Evolutionary conservation across 2,888 invertebrate genomes (phyloP).

Genomic region (Argyra leucocephala): DNA sequence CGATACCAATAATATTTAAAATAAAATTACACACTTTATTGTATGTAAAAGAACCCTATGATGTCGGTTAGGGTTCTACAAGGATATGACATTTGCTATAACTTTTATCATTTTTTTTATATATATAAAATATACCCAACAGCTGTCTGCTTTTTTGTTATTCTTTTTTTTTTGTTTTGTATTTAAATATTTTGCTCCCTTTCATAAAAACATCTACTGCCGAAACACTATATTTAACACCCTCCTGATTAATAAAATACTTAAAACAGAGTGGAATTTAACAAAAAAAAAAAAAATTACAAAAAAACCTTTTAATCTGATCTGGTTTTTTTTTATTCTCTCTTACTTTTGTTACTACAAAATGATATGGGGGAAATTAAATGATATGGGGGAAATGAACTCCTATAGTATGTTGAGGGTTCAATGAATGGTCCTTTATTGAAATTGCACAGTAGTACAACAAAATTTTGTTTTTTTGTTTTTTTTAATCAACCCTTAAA

Average conservation of each 20-base stretch:
- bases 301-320: not conserved
- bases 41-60: no score
- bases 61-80: not conserved
- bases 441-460: no score
- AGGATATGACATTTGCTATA: not conserved
- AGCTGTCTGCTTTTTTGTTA: not conserved
- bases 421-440: no score
- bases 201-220: not conserved
- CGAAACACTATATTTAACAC: not conserved
- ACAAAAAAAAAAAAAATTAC: not conserved
- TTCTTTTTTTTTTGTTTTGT: not conserved
- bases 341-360: not conserved
- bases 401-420: not conserved
- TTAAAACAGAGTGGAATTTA: not conserved
- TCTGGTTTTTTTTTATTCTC: not conserved
- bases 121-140: not conserved
- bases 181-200: no score
- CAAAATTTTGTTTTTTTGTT: no score
- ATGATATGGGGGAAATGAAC: not conserved
- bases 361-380: no score
- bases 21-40: not conserved
- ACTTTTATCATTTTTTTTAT: not conserved
- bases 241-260: constrained; percentile 6
- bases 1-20: not conserved
- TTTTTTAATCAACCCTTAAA: no score